Evolutionary conservation across 2,888 invertebrate species (phyloP).

Genomic region (Agriotes lineatus): DNA sequence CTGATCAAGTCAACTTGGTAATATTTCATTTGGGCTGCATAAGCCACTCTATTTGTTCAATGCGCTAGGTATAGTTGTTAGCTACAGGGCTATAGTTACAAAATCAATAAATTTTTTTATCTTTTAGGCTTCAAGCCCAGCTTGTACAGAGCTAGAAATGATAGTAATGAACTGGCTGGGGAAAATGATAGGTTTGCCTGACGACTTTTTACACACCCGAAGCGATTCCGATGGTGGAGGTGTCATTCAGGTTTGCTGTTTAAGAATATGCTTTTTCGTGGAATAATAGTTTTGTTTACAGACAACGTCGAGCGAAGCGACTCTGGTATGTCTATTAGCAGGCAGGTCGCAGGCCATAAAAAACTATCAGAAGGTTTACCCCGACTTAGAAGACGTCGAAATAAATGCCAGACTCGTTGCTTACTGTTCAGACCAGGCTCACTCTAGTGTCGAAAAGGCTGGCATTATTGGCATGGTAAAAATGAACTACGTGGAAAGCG

Average conservation of each 20-base stretch:
- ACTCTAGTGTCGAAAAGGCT: conserved; percentile 96
- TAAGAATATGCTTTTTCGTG: background rate
- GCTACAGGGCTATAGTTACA: no score
- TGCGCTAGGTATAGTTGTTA: no score
- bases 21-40: no score
- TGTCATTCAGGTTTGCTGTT: conserved; percentile 83
- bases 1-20: no score
- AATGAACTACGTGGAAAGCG: conserved; percentile 92
- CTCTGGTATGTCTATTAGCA: conserved; percentile 92
- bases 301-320: conserved; percentile 96
- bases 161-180: conserved; percentile 99
- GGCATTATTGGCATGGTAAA: conserved; percentile 93
- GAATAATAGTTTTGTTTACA: conserved; percentile 61
- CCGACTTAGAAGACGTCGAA: conserved; percentile 89
- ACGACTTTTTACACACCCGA: conserved; percentile 89
- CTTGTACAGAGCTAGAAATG: conserved; percentile 96
- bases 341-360: conserved; percentile 92
- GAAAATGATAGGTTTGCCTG: conserved; percentile 94
- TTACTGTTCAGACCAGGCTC: conserved; percentile 98
- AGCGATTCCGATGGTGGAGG: conserved; percentile 89
- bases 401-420: conserved; percentile 94
- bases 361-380: conserved; percentile 78
- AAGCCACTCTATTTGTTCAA: no score
- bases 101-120: no score
- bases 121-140: conserved; percentile 92